Evolutionary conservation across 2,797 vertebrate species (phyloP), one percentile per base, ranked within the genome.

Genomic region (Muscicapa comitata): DNA sequence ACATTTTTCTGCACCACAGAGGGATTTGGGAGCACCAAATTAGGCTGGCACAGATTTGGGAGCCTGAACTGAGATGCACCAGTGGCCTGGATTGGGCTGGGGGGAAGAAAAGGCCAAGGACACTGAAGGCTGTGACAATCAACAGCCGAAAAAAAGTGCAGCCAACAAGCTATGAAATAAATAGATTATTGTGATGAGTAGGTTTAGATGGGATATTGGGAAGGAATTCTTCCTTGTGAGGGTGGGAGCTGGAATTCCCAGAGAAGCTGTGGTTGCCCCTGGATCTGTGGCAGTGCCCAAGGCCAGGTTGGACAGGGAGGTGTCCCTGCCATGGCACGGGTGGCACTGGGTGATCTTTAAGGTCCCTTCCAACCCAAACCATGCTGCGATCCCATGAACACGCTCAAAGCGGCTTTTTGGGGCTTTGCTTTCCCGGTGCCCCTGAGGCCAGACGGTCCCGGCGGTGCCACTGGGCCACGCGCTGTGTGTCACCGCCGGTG

Each of bases 1-100:
- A 63, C 25, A 10, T 61, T 37, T 57, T 14, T 4, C 0, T 0
- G 4, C 13, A 4, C 0, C 5, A 4, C 11, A 9, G 47, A 0
- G 21, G 31, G 35, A 21, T 29, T 62, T 35, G 55, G 70, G 66
- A 35, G 62, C 68, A 5, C 35, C 0, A 33, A 47, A 25, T 54
- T 2, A 40, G 25, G 47, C 33, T 5, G 48, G 29, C 63, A 62
- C 55, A 47, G 7, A 77, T 85, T 29, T 10, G 38, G 33, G 37
- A 2, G 8, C 45, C 51, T 14, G 13, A 66, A 17, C 2, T 40
- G 9, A 54, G 17, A 11, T 28, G 35, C 15, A 29, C 28, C 74
- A 23, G 24, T 0, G 1, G 2, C 40, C 77, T 11, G 24, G 47
- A n/a, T 8, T 17, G 7, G 6, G 14, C 38, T 43, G 12, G 8